phyloP scores from a whole-genome alignment of 2,888 invertebrate species.

The Azorinus chamasolen region DNA sequence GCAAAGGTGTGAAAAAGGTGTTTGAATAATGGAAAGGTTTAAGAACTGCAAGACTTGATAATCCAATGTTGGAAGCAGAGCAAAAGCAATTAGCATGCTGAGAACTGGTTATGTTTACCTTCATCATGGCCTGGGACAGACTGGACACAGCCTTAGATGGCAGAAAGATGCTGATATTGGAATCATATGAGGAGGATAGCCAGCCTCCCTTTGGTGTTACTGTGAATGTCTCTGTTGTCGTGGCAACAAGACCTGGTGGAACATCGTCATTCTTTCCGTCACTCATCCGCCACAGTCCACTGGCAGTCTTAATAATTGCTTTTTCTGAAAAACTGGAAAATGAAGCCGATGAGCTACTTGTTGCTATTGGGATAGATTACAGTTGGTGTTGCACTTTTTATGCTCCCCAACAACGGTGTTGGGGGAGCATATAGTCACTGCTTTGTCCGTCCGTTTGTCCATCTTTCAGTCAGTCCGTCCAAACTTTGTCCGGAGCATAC shows the following conservation, averaged over 20 bases:
- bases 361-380: background rate
- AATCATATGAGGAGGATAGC: constrained; percentile 78
- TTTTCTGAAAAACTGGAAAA: constrained; percentile 70
- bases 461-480: too few relatives aligned
- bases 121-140: constrained; percentile 76
- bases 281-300: constrained; percentile 73
- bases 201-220: constrained; percentile 81
- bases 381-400: too few relatives aligned
- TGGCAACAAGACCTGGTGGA: constrained; percentile 45
- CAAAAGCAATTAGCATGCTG: too few relatives aligned
- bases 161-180: constrained; percentile 77
- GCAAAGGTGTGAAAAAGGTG: too few relatives aligned
- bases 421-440: too few relatives aligned
- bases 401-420: too few relatives aligned
- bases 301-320: constrained; percentile 65
- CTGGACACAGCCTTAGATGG: constrained; percentile 78
- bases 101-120: too few relatives aligned
- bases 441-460: too few relatives aligned
- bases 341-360: background rate
- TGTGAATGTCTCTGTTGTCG: constrained; percentile 76
- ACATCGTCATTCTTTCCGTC: constrained; percentile 51
- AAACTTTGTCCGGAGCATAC: too few relatives aligned
- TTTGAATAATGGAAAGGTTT: too few relatives aligned
- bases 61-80: too few relatives aligned
- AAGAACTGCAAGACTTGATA: too few relatives aligned